Evolutionary conservation across 2,113 vertebrate genomes (phyloP), one percentile per base, ranked within the genome.

Genomic region (Acrocephalus arundinaceus): DNA sequence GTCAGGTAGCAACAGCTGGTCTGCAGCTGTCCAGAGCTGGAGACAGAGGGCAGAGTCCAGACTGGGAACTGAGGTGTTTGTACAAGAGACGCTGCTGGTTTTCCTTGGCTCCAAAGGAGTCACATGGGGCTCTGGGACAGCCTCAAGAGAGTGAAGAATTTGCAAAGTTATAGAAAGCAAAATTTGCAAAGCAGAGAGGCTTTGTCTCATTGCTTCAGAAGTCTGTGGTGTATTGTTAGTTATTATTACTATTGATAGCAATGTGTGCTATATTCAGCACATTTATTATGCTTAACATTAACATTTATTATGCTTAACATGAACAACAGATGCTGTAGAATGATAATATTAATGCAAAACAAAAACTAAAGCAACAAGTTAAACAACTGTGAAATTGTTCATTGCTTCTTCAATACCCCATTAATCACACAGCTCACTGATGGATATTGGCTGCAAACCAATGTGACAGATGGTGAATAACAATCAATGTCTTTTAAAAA

Each of bases 401-500:
- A 49, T 80, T 94, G 65, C 43, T 85, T 73, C 74, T 87, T 90
- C 82, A 77, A 18, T 80, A 82, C 46, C 49, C 35, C 68, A 74
- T 95, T 94, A 91, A 96, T 91, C 75, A 67, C 45, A 85, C 35
- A 91, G 63, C 63, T 91, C 59, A 63, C 62, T 76, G 71, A 81
- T 49, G 46, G 45, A 76, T 93, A 80, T 46, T 90, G 91, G 67
- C 81, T 90, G 48, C 0, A 0, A 95, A 90, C 35, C 79, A 86
- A 35, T 5, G 21, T 67, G 68, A 73, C 90, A 96, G 82, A 90
- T 74, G 72, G 72, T 28, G 48, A 95, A 90, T 63, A 85, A 93
- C 94, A 92, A 87, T 63, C 85, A 81, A 28, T n/a, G 27, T 82
- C 43, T 94, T 95, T 80, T 83, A 67, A 80, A 93, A 94, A 17